phyloP scores from a whole-genome alignment of 2,888 invertebrate species.

The Axea sp. region DNA sequence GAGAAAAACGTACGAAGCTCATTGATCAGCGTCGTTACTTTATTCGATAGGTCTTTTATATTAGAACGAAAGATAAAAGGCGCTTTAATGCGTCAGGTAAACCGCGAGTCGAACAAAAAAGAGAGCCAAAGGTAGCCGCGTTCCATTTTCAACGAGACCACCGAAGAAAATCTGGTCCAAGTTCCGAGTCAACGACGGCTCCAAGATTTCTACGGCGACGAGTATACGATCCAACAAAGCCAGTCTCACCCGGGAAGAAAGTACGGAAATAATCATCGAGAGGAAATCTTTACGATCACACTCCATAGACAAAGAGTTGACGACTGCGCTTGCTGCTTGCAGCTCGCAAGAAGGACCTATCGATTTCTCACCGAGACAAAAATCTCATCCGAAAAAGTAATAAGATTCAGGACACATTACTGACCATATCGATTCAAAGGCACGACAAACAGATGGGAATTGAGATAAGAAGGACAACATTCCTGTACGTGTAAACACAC shows the following conservation, averaged over 20 bases:
- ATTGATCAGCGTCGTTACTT: conserved; percentile 35
- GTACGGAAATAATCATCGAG: conserved; percentile 61
- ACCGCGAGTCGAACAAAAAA: conserved; percentile 31
- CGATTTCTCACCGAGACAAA: conserved; percentile 48
- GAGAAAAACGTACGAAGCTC: conserved; percentile 25
- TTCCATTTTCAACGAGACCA: conserved; percentile 44
- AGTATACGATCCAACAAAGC: conserved; percentile 45
- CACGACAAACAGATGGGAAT: conserved; percentile 52
- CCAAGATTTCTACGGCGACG: conserved; percentile 22
- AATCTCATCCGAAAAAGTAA: conserved; percentile 58
- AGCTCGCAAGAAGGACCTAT: conserved; percentile 41
- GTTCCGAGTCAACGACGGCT: conserved; percentile 45
- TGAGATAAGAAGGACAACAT: conserved; percentile 43
- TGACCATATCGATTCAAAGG: conserved; percentile 56
- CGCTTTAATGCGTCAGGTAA: conserved; percentile 43
- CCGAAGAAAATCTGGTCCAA: conserved; percentile 63
- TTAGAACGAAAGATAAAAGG: conserved; percentile 35
- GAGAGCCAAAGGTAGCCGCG: conserved; percentile 23
- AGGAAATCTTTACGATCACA: conserved; percentile 63
- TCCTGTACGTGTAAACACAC: conserved; percentile 30
- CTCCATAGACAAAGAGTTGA: conserved; percentile 61
- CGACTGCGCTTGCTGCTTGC: conserved; percentile 51
- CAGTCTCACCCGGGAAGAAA: conserved; percentile 33
- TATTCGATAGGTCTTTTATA: conserved; percentile 37
- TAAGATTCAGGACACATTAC: conserved; percentile 54